These are phyloP conservation scores for Allobates femoralis DNA, from an alignment of 2,797 vertebrate species.

Conservation along the genomic window DNA sequence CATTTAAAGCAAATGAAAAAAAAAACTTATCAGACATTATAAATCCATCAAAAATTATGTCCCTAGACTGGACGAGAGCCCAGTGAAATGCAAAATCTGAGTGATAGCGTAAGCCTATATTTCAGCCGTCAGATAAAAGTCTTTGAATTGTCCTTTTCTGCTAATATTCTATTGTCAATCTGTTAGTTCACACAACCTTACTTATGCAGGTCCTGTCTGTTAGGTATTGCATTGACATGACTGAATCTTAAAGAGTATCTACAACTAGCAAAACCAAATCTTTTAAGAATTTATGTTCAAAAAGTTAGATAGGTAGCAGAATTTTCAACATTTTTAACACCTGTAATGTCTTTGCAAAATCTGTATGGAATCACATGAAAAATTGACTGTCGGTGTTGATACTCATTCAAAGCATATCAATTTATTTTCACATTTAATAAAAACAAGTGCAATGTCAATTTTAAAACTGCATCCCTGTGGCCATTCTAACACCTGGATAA, in stretches of 20 bases:
- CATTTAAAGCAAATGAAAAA: not conserved
- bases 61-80: not conserved
- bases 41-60: not conserved
- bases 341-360: no score
- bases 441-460: no score
- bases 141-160: not conserved
- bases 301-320: no score
- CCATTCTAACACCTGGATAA: no score
- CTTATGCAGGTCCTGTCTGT: not conserved
- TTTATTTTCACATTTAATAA: no score
- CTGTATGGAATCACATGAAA: no score
- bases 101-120: not conserved
- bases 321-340: no score
- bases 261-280: not conserved
- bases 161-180: not conserved
- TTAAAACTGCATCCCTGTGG: no score
- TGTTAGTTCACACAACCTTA: not conserved
- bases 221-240: not conserved
- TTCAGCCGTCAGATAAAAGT: not conserved
- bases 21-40: not conserved
- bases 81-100: not conserved
- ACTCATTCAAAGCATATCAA: no score
- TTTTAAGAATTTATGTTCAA: no score
- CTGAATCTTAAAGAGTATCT: not conserved
- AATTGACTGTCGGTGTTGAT: no score